Conservation (phyloP, 2,113 vertebrate genomes). For the Chlorocebus sabaeus region DNA sequence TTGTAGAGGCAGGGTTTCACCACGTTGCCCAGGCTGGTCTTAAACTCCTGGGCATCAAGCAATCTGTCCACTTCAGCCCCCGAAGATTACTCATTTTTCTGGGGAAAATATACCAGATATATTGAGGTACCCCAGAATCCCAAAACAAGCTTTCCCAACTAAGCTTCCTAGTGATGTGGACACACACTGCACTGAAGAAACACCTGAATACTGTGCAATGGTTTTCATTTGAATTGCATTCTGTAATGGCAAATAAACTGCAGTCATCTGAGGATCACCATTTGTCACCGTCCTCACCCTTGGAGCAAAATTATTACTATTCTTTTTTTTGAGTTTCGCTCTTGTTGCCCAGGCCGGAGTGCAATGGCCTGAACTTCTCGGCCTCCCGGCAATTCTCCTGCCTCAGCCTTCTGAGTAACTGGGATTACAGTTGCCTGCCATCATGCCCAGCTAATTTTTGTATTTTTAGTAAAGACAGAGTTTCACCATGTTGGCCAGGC, state of each 20-base stretch:
- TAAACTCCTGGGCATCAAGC: too few species aligned
- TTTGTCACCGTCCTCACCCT: not conserved
- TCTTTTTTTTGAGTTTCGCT: not conserved
- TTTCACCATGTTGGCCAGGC: too few species aligned
- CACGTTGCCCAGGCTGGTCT: too few species aligned
- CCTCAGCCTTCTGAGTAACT: too few species aligned
- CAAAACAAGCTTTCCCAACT: not conserved
- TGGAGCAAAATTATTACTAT: not conserved
- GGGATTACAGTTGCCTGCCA: too few species aligned
- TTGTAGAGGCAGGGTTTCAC: too few species aligned
- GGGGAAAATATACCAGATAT: not conserved
- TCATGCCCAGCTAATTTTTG: too few species aligned
- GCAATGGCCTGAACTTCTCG: too few species aligned
- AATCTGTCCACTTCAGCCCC: not conserved
- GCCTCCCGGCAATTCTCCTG: too few species aligned
- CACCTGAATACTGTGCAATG: fast-evolving
- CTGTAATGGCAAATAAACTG: not conserved
- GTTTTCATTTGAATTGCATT: not conserved
- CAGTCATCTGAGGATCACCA: not conserved
- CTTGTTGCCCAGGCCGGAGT: too few species aligned
- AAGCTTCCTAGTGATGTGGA: not conserved
- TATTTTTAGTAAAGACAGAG: too few species aligned
- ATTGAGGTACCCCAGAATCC: not conserved
- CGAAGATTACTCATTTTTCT: not conserved
- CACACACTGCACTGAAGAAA: not conserved